Evolutionary conservation across 2,888 invertebrate genomes (phyloP).

Genomic region (Gandaritis pyraliata): DNA sequence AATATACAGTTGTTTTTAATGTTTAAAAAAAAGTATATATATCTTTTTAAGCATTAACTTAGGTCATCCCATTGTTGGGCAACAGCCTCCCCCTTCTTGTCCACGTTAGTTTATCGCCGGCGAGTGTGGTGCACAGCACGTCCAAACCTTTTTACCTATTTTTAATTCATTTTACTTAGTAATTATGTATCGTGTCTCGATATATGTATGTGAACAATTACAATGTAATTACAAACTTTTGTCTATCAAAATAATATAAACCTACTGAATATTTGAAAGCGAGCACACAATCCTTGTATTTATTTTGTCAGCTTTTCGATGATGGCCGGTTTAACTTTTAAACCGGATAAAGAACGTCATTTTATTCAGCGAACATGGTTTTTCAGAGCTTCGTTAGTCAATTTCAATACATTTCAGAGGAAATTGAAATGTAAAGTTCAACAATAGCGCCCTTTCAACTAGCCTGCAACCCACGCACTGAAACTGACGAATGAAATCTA

Average conservation of each 20-base stretch:
- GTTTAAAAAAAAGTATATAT: no score
- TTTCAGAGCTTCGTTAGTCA: slow-evolving; percentile 15
- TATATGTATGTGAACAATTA: no score
- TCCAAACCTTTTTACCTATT: no score
- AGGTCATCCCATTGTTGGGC: no score
- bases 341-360: neutral
- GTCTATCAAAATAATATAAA: slow-evolving; percentile 1
- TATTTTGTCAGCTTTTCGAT: neutral
- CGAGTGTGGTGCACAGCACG: no score
- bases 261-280: neutral
- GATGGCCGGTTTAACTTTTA: neutral
- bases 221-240: no score
- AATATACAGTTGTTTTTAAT: no score
- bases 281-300: neutral
- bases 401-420: slow-evolving; percentile 11
- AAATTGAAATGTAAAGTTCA: neutral
- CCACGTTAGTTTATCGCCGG: no score
- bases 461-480: neutral
- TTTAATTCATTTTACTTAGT: no score
- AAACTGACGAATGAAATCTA: neutral
- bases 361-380: slow-evolving; percentile 13
- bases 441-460: neutral
- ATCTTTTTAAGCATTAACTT: no score
- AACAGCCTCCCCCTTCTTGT: no score
- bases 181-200: no score